phyloP scores from a whole-genome alignment of 2,113 vertebrate species.

The Egretta garzetta region DNA sequence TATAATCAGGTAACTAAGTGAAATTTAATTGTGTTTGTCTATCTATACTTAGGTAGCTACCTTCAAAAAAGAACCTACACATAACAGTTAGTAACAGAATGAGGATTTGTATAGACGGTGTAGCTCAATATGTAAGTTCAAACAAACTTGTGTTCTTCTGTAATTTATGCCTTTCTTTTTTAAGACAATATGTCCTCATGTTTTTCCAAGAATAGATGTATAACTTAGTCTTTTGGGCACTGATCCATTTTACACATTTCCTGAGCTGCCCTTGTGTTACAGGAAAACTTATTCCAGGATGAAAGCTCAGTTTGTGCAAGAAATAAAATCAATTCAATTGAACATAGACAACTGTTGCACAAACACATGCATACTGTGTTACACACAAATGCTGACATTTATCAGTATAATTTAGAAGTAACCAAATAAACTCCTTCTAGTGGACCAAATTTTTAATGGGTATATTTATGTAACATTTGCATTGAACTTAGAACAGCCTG shows the following conservation, averaged over 20 bases:
- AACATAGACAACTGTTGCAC: not conserved
- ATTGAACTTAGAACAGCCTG: not conserved
- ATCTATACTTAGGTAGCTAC: not conserved
- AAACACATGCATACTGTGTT: not conserved
- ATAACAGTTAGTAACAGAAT: not conserved
- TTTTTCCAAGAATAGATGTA: constrained; percentile 31
- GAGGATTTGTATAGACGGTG: not conserved
- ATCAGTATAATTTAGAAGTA: not conserved
- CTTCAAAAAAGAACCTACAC: not conserved
- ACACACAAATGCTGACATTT: constrained; percentile 4
- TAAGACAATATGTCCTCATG: not conserved
- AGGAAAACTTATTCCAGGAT: constrained; percentile 15
- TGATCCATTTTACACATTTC: constrained; percentile 53
- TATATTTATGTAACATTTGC: not conserved
- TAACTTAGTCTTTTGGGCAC: constrained; percentile 53
- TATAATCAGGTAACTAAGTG: not conserved
- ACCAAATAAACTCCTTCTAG: not conserved
- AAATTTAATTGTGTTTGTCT: not conserved
- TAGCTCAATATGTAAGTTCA: not conserved
- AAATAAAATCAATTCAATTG: constrained; percentile 34
- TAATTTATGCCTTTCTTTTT: constrained; percentile 44
- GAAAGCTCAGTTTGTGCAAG: constrained; percentile 18
- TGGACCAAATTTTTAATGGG: not conserved
- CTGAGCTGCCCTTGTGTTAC: constrained; percentile 27
- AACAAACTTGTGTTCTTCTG: not conserved